A percentile compares a stretch with the other conserved stretches of the same genome.
Conservation (phyloP, 2,888 invertebrate species). For the Nephrotoma appendiculata region DNA sequence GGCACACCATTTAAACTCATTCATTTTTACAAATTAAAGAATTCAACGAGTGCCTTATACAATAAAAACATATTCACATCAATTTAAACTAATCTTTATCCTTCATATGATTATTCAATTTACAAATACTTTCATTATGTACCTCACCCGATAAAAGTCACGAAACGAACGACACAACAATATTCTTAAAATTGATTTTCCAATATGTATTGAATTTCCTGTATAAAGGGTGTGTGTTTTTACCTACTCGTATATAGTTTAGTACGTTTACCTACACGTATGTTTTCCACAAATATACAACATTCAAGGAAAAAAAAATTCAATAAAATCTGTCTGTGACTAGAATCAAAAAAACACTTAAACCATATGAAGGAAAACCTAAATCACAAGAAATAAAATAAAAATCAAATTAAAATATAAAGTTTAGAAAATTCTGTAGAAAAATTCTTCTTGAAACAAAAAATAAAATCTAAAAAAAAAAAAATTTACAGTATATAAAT, state of each 20-base stretch:
- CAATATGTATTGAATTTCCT: not conserved
- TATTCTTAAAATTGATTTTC: not conserved
- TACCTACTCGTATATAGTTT: not conserved
- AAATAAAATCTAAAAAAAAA: not conserved
- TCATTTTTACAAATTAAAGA: no score
- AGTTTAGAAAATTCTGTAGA: not conserved
- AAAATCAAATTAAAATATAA: not conserved
- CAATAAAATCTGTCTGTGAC: not conserved
- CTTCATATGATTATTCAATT: not conserved
- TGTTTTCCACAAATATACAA: not conserved
- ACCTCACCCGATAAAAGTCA: not conserved
- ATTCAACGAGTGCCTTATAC: no score
- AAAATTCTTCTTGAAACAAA: not conserved
- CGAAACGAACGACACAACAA: not conserved
- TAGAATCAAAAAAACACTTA: not conserved
- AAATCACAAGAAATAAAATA: not conserved
- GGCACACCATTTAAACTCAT: no score
- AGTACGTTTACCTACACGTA: not conserved
- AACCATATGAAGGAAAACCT: not conserved
- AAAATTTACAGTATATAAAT: not conserved
- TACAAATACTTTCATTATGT: not conserved
- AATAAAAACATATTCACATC: no score
- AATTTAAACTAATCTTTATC: no score
- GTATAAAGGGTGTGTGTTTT: not conserved
- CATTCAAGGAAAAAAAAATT: not conserved